Conservation (phyloP, 92 coral and sea anemone genomes). For the Meandrina meandrites region DNA sequence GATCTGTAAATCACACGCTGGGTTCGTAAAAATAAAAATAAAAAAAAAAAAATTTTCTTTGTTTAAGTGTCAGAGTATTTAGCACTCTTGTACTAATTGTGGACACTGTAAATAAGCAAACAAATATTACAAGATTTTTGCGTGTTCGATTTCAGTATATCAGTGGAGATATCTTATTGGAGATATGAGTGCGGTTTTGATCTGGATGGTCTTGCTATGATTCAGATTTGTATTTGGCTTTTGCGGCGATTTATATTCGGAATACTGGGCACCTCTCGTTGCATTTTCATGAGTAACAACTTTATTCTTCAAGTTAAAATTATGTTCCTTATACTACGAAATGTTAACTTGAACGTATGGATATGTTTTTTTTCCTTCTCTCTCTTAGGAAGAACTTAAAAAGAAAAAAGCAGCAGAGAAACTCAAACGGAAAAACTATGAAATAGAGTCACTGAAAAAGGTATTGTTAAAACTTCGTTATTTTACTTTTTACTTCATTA, state of each 20-base stretch:
- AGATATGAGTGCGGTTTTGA: neutral
- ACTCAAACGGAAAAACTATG: slow-evolving; percentile 82
- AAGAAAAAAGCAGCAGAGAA: slow-evolving; percentile 80
- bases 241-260: neutral
- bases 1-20: neutral
- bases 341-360: neutral
- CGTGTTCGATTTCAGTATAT: neutral
- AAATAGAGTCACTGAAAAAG: slow-evolving; percentile 93
- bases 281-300: no score
- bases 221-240: neutral
- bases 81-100: no score
- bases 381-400: slow-evolving; percentile 76
- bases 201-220: no score
- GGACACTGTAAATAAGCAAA: no score
- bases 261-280: no score
- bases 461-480: slow-evolving; percentile 27
- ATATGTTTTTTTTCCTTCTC: neutral
- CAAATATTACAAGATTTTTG: no score
- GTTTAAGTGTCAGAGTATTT: no score
- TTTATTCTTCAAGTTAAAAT: neutral
- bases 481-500: neutral
- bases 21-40: no score
- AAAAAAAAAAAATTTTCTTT: no score
- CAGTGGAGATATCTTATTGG: neutral
- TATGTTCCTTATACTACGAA: neutral